Evolutionary conservation across 2,113 vertebrate species (phyloP).

Genomic region (Rana temporaria): DNA sequence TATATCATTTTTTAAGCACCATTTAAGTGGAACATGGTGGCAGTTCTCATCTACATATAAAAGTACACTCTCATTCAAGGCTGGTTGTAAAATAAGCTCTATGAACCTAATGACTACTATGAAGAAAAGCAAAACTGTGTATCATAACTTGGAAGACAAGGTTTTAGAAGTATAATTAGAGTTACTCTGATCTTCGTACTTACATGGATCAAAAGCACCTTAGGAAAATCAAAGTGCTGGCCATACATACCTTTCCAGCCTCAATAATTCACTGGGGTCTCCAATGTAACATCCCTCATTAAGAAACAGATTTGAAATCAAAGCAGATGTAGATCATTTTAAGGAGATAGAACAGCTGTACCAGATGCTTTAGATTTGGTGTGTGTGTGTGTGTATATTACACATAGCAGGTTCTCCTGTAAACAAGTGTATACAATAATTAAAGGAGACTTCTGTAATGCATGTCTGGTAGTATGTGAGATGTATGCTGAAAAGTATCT

Average conservation of each 20-base stretch:
- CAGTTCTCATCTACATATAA: too few relatives aligned
- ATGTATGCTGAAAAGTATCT: too few relatives aligned
- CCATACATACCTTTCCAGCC: not conserved
- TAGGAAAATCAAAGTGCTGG: conserved; percentile 11
- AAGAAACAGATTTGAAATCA: not conserved
- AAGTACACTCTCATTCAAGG: too few relatives aligned
- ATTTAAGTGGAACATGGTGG: too few relatives aligned
- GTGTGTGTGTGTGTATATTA: too few relatives aligned
- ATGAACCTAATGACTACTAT: not conserved
- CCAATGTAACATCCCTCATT: conserved; percentile 32
- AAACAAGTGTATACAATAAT: too few relatives aligned
- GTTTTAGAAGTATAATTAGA: conserved; percentile 7
- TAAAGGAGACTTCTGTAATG: too few relatives aligned
- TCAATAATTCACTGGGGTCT: not conserved
- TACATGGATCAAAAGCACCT: conserved; percentile 1
- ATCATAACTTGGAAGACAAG: not conserved
- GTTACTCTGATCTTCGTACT: conserved; percentile 19
- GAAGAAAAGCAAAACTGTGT: not conserved
- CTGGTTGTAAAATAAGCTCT: not conserved
- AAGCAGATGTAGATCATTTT: not conserved
- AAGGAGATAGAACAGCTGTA: too few relatives aligned
- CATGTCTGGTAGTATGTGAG: too few relatives aligned
- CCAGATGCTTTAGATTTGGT: too few relatives aligned
- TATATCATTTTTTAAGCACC: too few relatives aligned
- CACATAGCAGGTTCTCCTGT: too few relatives aligned